Conservation (phyloP, 2,888 invertebrate species). For the Chymomyza caudatula region DNA sequence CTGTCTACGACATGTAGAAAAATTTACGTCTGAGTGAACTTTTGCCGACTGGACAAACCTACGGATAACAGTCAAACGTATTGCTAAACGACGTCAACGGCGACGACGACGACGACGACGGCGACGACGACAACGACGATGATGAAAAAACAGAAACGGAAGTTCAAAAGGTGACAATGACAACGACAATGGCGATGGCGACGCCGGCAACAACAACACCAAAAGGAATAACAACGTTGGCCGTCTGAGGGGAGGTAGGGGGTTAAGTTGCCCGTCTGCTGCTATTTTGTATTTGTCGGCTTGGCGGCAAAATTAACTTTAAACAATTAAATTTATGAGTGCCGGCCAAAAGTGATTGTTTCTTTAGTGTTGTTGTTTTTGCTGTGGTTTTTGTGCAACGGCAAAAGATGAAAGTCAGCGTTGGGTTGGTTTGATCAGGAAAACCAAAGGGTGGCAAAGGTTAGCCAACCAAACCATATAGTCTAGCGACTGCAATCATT, state of each 20-base stretch:
- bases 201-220: background rate
- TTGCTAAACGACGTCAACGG: conserved; percentile 40
- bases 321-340: conserved; percentile 65
- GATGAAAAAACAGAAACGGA: conserved; percentile 47
- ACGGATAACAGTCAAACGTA: conserved; percentile 37
- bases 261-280: background rate
- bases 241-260: too few relatives aligned
- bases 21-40: conserved; percentile 60
- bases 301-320: conserved; percentile 60
- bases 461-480: background rate
- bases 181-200: conserved; percentile 31
- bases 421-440: background rate
- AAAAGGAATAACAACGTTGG: background rate
- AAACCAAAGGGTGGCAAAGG: conserved; percentile 14
- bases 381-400: conserved; percentile 1
- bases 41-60: conserved; percentile 23
- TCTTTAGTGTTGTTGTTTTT: conserved; percentile 20
- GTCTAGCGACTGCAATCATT: background rate
- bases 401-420: conserved; percentile 37
- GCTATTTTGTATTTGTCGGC: conserved; percentile 1
- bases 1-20: conserved; percentile 48
- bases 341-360: conserved; percentile 39
- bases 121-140: background rate
- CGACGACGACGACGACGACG: conserved; percentile 2
- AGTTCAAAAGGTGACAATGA: conserved; percentile 69